A percentile compares a stretch with the other conserved stretches of the same genome.
Evolutionary conservation across 2,888 invertebrate genomes (phyloP).

Genomic region (Agrochola macilenta): DNA sequence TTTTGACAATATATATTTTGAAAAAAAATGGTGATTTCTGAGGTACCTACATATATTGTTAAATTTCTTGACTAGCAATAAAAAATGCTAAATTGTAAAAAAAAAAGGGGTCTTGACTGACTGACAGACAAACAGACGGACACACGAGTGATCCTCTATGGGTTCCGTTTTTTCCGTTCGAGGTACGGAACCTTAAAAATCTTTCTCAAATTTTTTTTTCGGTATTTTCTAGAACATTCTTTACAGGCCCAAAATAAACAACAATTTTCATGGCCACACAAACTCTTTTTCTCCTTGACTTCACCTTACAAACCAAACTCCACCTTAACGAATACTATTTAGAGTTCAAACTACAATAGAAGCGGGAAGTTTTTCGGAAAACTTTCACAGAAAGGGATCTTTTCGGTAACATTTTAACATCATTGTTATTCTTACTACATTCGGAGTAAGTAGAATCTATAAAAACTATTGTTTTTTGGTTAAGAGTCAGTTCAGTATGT

Average conservation of each 20-base stretch:
- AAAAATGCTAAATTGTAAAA: neutral
- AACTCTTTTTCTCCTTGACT: constrained; percentile 58
- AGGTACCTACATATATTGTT: neutral
- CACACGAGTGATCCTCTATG: too few species aligned
- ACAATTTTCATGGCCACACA: constrained; percentile 52
- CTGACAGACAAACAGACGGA: too few species aligned
- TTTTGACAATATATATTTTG: too few species aligned
- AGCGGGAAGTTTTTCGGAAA: constrained; percentile 59
- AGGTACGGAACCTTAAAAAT: too few species aligned
- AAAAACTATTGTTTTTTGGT: constrained; percentile 51
- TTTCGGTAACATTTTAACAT: constrained; percentile 47
- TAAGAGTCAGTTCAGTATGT: constrained; percentile 31
- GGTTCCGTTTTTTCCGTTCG: too few species aligned
- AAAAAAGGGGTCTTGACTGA: too few species aligned
- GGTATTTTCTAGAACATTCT: neutral
- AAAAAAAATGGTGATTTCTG: neutral
- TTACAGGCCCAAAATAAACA: neutral
- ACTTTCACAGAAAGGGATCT: constrained; percentile 64
- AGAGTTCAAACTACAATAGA: constrained; percentile 71
- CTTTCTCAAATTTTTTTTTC: too few species aligned
- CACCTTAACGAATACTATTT: constrained; percentile 66
- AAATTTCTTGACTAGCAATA: neutral
- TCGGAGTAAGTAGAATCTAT: constrained; percentile 27
- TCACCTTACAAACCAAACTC: constrained; percentile 67
- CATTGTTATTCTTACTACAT: constrained; percentile 55